Evolutionary conservation across 2,888 invertebrate genomes (phyloP), one percentile per base, ranked within the genome.

Genomic region (Dicyrtoma fusca): DNA sequence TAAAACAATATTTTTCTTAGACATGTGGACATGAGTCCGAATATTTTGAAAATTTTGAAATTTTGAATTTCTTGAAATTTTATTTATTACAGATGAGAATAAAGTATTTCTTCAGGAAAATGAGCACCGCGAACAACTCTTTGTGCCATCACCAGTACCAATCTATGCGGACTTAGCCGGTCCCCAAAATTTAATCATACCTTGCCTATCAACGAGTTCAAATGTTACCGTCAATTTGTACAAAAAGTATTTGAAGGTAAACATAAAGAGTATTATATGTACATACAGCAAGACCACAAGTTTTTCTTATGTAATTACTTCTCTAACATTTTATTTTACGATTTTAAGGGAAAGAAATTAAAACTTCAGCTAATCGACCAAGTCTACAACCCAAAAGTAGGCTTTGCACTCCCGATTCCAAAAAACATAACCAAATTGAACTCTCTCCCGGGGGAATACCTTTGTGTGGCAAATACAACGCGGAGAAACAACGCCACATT

Each of bases 101-200:
- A 64, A 49, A 26, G 14, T 49, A n/a, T 64, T 64, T 14, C 10
- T 62, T 2, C 14, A 8, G 25, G 47, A 45, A 13, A n/a, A n/a
- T 1, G 49, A 47, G 10, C 17, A 21, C 11, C 64, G 47, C 0
- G 64, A 49, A 14, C 21, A 25, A 19, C 21, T 64, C 19, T 45
- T 23, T 23, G 10, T 64, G 10, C 25, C 64, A 1, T 45, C 25
- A 19, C 44, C 13, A 11, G 23, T 4, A 14, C 19, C 55, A 1
- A 55, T 34, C 34, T 8, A 34, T 34, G 4, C 34, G 8, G 34
- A n/a, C n/a, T n/a, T n/a, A n/a, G n/a, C n/a, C n/a, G n/a, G n/a
- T n/a, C n/a, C 34, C 34, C 8, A 34, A 34, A 61, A 61, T 26
- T 47, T 64, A n/a, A 19, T 64, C 3, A 47, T 64, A 23, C 64